A percentile compares a stretch with the other conserved stretches of the same genome.
These are phyloP conservation scores for Lontra canadensis DNA, from an alignment of 2,113 vertebrate genomes.

Conservation along the genomic window DNA sequence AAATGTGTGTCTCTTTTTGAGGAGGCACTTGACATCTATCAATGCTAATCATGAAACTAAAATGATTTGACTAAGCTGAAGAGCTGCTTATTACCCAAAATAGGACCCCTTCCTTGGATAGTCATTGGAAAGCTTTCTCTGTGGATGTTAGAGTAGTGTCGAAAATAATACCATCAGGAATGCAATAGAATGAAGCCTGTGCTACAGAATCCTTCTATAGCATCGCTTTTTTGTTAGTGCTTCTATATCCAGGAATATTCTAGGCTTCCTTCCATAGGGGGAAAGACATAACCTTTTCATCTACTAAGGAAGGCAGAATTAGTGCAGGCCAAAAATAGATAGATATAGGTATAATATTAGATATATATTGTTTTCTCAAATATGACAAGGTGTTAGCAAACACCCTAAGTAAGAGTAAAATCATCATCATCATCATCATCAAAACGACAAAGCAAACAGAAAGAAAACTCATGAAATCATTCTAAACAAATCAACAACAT, in stretches of 20 bases:
- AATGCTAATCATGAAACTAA: neutral
- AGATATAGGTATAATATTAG: neutral
- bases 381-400: neutral
- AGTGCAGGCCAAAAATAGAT: neutral
- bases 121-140: neutral
- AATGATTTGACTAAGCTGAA: neutral
- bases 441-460: neutral
- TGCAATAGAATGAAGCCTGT: neutral
- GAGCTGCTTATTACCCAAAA: neutral
- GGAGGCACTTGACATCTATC: neutral
- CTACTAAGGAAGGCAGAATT: neutral
- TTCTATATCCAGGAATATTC: neutral
- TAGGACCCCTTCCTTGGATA: neutral
- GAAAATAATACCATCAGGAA: neutral
- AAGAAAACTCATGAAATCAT: conserved; percentile 8
- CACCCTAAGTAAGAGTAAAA: neutral
- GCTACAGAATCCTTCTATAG: neutral
- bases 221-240: neutral
- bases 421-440: neutral
- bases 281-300: neutral
- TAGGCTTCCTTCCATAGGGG: neutral
- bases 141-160: neutral
- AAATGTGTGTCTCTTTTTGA: neutral
- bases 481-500: conserved; percentile 4
- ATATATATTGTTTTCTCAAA: neutral